Base-by-base conservation (phyloP, 2,113 vertebrate species). In the Xiphophorus hellerii region DNA sequence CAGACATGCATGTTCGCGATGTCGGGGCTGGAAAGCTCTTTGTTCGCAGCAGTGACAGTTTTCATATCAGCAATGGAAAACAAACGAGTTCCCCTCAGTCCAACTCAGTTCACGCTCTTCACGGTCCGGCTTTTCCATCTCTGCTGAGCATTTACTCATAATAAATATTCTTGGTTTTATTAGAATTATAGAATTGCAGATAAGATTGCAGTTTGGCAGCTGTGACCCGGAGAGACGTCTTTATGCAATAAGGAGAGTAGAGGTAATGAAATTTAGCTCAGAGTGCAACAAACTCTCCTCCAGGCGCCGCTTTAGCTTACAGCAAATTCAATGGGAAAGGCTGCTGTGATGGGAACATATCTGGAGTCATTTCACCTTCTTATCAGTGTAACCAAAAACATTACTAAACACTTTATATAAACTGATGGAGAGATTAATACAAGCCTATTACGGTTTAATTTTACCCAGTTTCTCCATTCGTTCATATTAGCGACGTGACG, bases 251-350 rank as follows among this genome's bases (percentile, higher is more conserved):
- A 81, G 82, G 72, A 78, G 76, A 74, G 64, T 64, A 67, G 73
- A 78, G 73, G 75, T 89, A 89, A 91, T 89, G 79, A 88, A 90
- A 84, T 89, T 84, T 81, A 87, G 77, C 64, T 74, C 42, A n/a
- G 88, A 88, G 84, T 77, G 81, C 77, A 76, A 79, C 87, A 90
- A 90, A 87, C 74, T 75, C 71, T 3, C 33, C 63, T 84, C 85
- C 85, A 88, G 79, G 69, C 39, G 54, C 71, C 20, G 65, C 78
- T 71, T 61, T 84, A 85, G 88, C 73, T 87, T 80, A 44, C n/a
- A 77, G 66, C 72, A 80, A 87, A 83, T 73, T 80, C 76, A 66
- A 51, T 51, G 48, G 62, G 62, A 81, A 71, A 10, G 58, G 69
- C 42, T 65, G 54, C 60, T 3, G 73, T 3, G 69, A 80, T 82